Percentiles rank a stretch among this genome's conserved stretches.
Conservation (phyloP, 2,797 vertebrate species). For the Acipenser ruthenus region DNA sequence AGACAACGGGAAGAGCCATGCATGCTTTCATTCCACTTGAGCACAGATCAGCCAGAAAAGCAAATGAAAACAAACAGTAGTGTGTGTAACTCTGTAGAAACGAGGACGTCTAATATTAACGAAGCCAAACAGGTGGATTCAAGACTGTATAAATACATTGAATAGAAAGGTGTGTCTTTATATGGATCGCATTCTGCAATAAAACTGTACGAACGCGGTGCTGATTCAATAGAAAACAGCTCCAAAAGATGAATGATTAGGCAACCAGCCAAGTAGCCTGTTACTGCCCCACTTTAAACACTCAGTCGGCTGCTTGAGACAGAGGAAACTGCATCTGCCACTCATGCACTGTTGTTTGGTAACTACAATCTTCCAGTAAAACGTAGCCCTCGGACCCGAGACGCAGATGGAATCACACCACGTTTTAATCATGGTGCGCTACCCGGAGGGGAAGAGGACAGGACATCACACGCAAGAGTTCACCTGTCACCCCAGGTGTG, state of each 20-base stretch:
- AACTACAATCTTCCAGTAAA: slow-evolving; percentile 33
- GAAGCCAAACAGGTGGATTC: no score
- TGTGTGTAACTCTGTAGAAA: no score
- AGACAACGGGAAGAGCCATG: no score
- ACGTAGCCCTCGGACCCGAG: slow-evolving; percentile 28
- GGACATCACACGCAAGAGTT: slow-evolving; percentile 41
- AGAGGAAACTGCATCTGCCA: slow-evolving; percentile 25
- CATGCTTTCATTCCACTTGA: no score
- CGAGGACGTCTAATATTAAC: no score
- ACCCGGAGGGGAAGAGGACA: slow-evolving; percentile 28
- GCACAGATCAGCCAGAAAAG: no score
- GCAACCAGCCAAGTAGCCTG: slow-evolving; percentile 15
- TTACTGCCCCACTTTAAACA: slow-evolving; percentile 26
- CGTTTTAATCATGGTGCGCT: slow-evolving; percentile 27
- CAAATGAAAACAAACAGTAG: no score
- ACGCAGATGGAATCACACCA: slow-evolving; percentile 34
- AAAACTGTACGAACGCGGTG: no score
- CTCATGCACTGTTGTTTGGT: slow-evolving; percentile 25
- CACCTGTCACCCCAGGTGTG: slow-evolving; percentile 42
- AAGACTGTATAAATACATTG: no score
- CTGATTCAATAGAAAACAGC: no score
- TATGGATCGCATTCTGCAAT: no score
- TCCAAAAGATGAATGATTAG: background rate
- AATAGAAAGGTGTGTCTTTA: no score
- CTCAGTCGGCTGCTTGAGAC: slow-evolving; percentile 22